Evolutionary conservation across 2,113 vertebrate species (phyloP).

Genomic region (Circaetus cinerascens): DNA sequence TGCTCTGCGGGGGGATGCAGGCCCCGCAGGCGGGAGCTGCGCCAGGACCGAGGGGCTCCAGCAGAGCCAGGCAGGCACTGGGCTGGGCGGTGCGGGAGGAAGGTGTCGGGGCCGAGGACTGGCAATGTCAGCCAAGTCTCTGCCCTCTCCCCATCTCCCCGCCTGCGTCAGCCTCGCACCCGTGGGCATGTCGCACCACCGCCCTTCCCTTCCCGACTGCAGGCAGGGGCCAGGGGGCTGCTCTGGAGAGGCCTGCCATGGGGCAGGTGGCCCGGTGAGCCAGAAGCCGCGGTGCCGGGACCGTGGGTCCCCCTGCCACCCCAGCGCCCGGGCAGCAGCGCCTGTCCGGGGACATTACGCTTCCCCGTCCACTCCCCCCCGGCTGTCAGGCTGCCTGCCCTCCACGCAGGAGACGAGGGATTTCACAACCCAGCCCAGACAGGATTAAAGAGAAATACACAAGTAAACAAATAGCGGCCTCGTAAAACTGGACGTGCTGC

Average conservation of each 20-base stretch:
- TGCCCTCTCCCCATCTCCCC: neutral
- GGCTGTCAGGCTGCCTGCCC: slow-evolving; percentile 50
- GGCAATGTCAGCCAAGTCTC: neutral
- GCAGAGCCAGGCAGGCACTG: neutral
- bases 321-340: neutral
- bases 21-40: neutral
- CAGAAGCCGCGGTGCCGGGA: fast-evolving
- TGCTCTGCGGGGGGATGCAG: neutral
- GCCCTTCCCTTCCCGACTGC: neutral
- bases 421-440: slow-evolving; percentile 68
- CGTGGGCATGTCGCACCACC: fast-evolving
- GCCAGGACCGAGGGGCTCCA: neutral
- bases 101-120: neutral
- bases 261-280: neutral
- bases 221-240: neutral
- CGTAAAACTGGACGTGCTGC: neutral
- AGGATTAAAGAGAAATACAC: slow-evolving; percentile 62
- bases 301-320: neutral
- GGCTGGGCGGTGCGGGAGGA: neutral
- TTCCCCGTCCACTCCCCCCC: slow-evolving; percentile 42
- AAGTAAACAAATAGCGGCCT: slow-evolving; percentile 59
- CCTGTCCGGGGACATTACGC: neutral
- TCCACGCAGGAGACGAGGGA: slow-evolving; percentile 61
- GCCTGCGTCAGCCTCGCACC: neutral
- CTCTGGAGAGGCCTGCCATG: fast-evolving